Percentiles rank a stretch among this genome's conserved stretches.
phyloP scores from a whole-genome alignment of 2,113 vertebrate genomes.

The Platichthys stellatus region DNA sequence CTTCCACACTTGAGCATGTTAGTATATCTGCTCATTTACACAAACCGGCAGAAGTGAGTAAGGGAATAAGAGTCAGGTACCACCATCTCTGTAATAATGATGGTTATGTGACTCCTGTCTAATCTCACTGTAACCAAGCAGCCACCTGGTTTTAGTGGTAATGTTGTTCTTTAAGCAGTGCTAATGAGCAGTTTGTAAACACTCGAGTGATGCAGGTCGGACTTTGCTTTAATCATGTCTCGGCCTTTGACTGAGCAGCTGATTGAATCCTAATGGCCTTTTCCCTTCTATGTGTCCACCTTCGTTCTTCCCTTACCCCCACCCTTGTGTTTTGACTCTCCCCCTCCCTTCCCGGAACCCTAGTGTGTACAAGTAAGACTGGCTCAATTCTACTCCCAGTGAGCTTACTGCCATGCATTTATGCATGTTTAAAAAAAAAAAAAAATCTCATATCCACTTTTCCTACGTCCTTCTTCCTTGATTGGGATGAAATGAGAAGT shows the following conservation, averaged over 20 bases:
- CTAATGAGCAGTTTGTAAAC: not conserved
- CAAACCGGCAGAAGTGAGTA: not conserved
- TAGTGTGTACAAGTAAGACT: constrained; percentile 96
- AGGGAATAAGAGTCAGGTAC: not conserved
- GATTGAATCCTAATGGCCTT: constrained; percentile 82
- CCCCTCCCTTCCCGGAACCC: constrained; percentile 85
- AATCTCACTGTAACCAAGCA: not conserved
- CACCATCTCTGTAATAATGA: not conserved
- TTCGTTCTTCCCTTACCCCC: constrained; percentile 72
- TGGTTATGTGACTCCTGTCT: constrained; percentile 17
- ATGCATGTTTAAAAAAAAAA: constrained; percentile 65
- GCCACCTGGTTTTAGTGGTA: not conserved
- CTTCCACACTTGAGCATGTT: not conserved
- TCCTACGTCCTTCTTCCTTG: constrained; percentile 33
- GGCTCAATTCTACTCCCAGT: constrained; percentile 64
- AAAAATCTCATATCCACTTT: constrained; percentile 54
- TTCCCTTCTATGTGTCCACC: constrained; percentile 81
- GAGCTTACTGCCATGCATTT: constrained; percentile 60
- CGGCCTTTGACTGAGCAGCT: constrained; percentile 66
- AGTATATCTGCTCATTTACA: not conserved
- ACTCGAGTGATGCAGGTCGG: constrained; percentile 15
- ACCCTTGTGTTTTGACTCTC: constrained; percentile 81
- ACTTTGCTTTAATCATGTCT: constrained; percentile 38
- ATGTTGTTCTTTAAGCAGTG: not conserved
- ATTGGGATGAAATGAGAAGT: constrained; percentile 59